A percentile compares a stretch with the other conserved stretches of the same genome.
These are phyloP conservation scores for Plecotus auritus DNA, from an alignment of 2,113 vertebrate species.

Conservation along the genomic window DNA sequence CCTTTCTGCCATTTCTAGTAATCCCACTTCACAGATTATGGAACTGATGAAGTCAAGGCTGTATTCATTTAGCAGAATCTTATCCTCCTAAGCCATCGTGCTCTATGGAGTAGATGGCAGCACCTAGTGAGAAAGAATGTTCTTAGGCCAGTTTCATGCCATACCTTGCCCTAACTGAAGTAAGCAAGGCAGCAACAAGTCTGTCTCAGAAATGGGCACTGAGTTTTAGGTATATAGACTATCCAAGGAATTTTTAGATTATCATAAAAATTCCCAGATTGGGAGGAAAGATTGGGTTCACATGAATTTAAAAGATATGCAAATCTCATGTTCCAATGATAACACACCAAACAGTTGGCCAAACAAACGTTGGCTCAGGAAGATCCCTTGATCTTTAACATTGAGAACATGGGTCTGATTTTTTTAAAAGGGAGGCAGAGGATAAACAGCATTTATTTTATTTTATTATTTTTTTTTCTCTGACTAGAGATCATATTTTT, in stretches of 20 bases:
- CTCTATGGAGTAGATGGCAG: neutral
- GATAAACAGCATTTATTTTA: neutral
- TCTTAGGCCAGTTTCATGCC: neutral
- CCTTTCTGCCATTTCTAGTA: neutral
- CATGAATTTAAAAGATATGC: neutral
- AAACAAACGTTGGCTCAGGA: neutral
- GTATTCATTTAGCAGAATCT: neutral
- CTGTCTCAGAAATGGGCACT: neutral
- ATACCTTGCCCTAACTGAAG: neutral
- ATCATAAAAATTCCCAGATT: neutral
- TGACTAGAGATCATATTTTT: too few relatives aligned
- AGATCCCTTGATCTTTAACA: neutral
- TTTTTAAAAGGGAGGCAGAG: neutral
- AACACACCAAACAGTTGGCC: neutral
- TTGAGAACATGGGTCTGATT: neutral
- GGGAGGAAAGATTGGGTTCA: neutral
- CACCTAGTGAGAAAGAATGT: neutral
- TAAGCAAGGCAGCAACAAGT: neutral
- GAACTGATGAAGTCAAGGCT: neutral
- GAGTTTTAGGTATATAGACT: neutral
- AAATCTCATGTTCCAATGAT: neutral
- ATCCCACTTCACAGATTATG: conserved; percentile 29
- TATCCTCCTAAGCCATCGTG: neutral
- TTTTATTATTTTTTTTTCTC: too few relatives aligned
- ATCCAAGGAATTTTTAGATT: neutral